Evolutionary conservation across 92 coral and sea anemone genomes (phyloP).

Genomic region (Anthopleura xanthogrammica): DNA sequence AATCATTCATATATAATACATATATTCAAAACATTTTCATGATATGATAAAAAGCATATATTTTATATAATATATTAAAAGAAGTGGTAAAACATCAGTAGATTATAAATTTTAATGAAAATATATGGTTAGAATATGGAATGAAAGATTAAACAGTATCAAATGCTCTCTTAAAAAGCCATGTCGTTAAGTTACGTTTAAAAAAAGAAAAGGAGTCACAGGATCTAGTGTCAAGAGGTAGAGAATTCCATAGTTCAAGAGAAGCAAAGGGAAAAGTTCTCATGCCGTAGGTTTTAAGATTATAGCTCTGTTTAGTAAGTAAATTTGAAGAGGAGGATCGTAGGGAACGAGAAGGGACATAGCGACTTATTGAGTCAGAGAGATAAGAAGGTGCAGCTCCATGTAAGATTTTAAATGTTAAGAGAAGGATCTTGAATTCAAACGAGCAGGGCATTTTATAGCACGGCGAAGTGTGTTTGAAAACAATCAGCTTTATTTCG

Average conservation of each 20-base stretch:
- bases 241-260: background rate
- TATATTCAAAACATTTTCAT: no score
- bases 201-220: background rate
- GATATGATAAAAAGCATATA: no score
- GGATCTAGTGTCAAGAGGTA: background rate
- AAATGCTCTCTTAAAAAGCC: background rate
- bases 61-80: no score
- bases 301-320: background rate
- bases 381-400: background rate
- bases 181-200: background rate
- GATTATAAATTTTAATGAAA: no score
- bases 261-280: background rate
- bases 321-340: constrained; percentile 16
- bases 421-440: constrained; percentile 16
- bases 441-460: background rate
- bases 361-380: background rate
- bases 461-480: no score
- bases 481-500: no score
- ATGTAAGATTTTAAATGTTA: background rate
- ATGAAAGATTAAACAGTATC: no score
- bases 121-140: background rate
- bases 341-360: constrained; percentile 2
- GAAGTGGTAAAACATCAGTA: no score
- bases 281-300: constrained; percentile 8
- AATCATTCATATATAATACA: no score